A percentile compares a stretch with the other conserved stretches of the same genome.
Conservation (phyloP, 2,113 vertebrate genomes). For the Irena cyanogastra region DNA sequence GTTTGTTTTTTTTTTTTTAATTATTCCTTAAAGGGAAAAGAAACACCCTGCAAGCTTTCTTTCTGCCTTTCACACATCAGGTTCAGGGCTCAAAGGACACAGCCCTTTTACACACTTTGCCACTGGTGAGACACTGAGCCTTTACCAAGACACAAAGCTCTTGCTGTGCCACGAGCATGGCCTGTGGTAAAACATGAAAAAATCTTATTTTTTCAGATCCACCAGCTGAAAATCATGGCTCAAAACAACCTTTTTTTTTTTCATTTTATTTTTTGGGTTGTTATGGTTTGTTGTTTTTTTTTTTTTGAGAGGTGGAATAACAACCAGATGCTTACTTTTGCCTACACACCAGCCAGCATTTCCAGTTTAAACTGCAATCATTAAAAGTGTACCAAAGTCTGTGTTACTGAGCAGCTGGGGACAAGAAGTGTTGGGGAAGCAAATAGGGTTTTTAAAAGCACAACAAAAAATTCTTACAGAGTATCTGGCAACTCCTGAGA, state of each 20-base stretch:
- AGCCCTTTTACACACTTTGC: fast-evolving
- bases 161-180: neutral
- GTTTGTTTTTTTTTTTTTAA: neutral
- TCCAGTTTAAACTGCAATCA: neutral
- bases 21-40: constrained; percentile 23
- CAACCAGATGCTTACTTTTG: neutral
- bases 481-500: neutral
- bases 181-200: neutral
- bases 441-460: neutral
- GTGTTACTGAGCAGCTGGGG: fast-evolving
- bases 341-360: neutral
- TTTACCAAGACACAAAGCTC: neutral
- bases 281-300: neutral
- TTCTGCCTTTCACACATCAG: neutral
- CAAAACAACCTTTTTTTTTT: neutral
- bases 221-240: neutral
- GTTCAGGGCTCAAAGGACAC: neutral
- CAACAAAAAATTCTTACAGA: neutral
- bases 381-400: neutral
- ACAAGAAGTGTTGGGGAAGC: neutral
- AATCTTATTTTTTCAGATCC: neutral
- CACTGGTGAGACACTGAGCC: neutral
- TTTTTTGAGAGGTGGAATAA: neutral
- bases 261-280: fast-evolving
- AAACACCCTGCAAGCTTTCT: neutral